A percentile compares a stretch with the other conserved stretches of the same genome.
These are phyloP conservation scores for Acipenser oxyrinchus DNA, from an alignment of 2,797 vertebrate genomes.

Conservation along the genomic window DNA sequence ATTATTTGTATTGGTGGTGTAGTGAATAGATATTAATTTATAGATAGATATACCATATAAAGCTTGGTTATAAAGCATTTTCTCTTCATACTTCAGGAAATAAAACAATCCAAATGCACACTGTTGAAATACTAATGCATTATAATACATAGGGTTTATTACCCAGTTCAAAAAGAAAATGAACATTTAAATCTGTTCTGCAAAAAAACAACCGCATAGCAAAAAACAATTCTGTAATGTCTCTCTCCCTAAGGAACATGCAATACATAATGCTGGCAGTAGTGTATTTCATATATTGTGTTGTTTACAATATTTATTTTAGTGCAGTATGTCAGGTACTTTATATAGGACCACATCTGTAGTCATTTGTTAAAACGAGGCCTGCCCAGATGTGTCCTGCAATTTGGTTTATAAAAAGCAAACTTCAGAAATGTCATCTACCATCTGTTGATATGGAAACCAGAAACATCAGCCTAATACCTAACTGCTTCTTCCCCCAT, in stretches of 20 bases:
- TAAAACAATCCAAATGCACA: no score
- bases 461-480: slow-evolving; percentile 31
- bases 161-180: no score
- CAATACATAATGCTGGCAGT: slow-evolving; percentile 36
- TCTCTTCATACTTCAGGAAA: no score
- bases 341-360: slow-evolving; percentile 45
- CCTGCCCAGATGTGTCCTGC: slow-evolving; percentile 70
- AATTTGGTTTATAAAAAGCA: slow-evolving; percentile 64
- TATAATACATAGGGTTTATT: no score
- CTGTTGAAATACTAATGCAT: no score
- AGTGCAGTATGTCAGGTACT: slow-evolving; percentile 44
- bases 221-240: slow-evolving; percentile 17
- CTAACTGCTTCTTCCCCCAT: slow-evolving; percentile 23
- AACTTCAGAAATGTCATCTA: slow-evolving; percentile 57
- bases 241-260: slow-evolving; percentile 26
- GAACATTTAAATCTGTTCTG: no score
- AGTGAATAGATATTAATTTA: no score
- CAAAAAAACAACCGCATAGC: no score
- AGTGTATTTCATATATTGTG: slow-evolving; percentile 36
- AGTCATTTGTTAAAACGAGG: slow-evolving; percentile 35
- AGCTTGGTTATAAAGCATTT: no score
- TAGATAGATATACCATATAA: no score
- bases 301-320: slow-evolving; percentile 34
- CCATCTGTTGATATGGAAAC: slow-evolving; percentile 73
- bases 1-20: no score